Evolutionary conservation across 2,888 invertebrate genomes (phyloP).

Genomic region (Pogonocherus hispidulus): DNA sequence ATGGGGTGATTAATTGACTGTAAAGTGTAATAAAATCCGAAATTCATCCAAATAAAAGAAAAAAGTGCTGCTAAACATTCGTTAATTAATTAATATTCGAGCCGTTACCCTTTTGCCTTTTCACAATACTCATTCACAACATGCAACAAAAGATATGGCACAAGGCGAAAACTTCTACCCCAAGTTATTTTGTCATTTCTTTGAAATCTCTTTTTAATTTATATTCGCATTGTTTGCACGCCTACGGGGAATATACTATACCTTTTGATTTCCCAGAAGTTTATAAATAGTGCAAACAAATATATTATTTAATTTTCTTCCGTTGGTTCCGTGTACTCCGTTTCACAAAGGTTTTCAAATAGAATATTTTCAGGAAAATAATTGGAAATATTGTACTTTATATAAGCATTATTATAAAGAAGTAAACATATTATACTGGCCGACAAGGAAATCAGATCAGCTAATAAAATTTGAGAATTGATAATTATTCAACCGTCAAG

Average conservation of each 20-base stretch:
- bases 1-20: too few species aligned
- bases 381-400: conserved; percentile 1
- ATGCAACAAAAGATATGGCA: not conserved
- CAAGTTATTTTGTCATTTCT: conserved; percentile 12
- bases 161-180: conserved; percentile 7
- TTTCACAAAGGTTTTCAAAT: not conserved
- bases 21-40: too few species aligned
- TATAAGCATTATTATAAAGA: conserved; percentile 1
- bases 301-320: conserved; percentile 27
- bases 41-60: too few species aligned
- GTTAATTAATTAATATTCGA: not conserved
- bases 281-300: conserved; percentile 15
- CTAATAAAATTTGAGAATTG: too few species aligned
- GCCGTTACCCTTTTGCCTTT: not conserved
- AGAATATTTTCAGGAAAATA: not conserved
- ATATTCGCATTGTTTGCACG: conserved; percentile 9
- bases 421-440: not conserved
- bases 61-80: not conserved
- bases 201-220: conserved; percentile 23
- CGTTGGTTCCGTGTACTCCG: not conserved
- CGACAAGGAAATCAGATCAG: not conserved
- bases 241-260: conserved; percentile 8
- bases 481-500: too few species aligned
- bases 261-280: conserved; percentile 26
- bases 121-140: not conserved